Conservation (phyloP, 2,888 invertebrate species). For the Diaphora mendica region DNA sequence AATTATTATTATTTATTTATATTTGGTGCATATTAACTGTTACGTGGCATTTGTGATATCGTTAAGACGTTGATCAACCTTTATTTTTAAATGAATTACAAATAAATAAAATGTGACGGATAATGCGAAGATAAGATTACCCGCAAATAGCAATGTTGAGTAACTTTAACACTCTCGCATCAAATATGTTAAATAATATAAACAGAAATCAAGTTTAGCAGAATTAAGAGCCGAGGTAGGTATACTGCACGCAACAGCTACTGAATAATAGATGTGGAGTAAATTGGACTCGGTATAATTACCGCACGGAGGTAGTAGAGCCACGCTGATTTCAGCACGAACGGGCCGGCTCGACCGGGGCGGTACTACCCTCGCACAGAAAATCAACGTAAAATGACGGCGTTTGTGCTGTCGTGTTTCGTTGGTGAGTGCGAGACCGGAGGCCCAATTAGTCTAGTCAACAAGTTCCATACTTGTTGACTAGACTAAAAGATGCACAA, state of each 20-base stretch:
- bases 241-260: conserved; percentile 1
- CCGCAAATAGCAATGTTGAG: too few relatives aligned
- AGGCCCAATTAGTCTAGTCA: too few relatives aligned
- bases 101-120: neutral
- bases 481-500: too few relatives aligned
- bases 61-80: neutral
- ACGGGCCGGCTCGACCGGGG: too few relatives aligned
- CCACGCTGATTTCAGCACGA: too few relatives aligned
- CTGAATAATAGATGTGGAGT: conserved; percentile 14
- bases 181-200: neutral
- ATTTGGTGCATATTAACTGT: neutral
- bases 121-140: neutral
- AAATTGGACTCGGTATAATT: conserved; percentile 15
- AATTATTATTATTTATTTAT: neutral
- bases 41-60: neutral
- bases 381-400: too few relatives aligned
- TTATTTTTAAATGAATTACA: neutral
- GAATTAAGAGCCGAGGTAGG: conserved; percentile 1
- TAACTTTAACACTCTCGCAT: neutral
- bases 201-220: conserved; percentile 8
- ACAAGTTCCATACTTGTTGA: too few relatives aligned
- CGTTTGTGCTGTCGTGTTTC: too few relatives aligned
- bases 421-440: too few relatives aligned
- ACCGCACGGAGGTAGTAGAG: too few relatives aligned
- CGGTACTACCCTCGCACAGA: too few relatives aligned